Base-by-base conservation (phyloP, 2,113 vertebrate species). In the Festucalex cinctus region DNA sequence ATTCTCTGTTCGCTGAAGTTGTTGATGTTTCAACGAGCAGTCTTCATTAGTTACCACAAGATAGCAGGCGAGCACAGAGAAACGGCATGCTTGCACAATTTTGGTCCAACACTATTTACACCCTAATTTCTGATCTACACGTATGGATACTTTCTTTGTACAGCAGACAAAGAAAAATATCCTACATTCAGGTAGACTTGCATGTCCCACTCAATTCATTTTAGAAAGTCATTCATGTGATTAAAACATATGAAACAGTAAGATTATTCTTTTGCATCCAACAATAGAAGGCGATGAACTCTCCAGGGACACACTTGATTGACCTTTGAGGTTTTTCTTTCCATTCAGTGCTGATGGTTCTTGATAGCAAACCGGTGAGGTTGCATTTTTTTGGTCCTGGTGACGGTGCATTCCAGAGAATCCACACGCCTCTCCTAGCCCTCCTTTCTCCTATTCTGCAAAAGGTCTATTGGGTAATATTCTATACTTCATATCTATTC, bases 321-420 rank as follows among this genome's bases (percentile, higher is more conserved):
- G 20, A 49, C 48, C 44, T 46, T 7, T 36, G 3, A 22, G 14
- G 60, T 9, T 6, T 10, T 49, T 73, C 35, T 14, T 63, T 46
- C 65, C 73, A 3, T 41, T n/a, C 17, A 62, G 65, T 58, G 16
- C 3, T 64, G 69, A 79, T 72, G 66, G 76, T 68, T 26, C 41
- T 63, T 56, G n/a, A 66, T 26, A 59, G 63, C 22, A 82, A 89
- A 87, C 78, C 83, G 78, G 84, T 70, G 77, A 76, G 78, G 75
- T 70, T 66, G 62, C 81, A 80, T 85, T 83, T 77, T 76, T 66
- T 56, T 49, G 17, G 48, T 70, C 44, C 35, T 41, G 36, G 68
- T 82, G 73, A 71, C 63, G 22, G 60, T 70, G 65, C 76, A 77
- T 83, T 83, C 77, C 80, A 57, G 43, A 26, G 65, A 46, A 72